Evolutionary conservation across 1,140 invertebrate species (phyloP).

Genomic region (Drosophila parvula): DNA sequence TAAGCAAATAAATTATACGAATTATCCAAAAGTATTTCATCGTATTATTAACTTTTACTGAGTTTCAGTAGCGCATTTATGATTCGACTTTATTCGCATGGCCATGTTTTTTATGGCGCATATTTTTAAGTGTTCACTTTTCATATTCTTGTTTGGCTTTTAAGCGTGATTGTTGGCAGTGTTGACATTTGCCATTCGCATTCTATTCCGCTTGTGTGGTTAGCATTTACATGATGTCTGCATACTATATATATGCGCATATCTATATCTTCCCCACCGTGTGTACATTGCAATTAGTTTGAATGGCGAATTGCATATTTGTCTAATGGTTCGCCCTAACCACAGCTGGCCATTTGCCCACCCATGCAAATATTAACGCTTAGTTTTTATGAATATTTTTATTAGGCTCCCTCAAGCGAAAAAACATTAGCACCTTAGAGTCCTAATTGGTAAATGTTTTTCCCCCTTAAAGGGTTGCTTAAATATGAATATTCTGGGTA

Average conservation of each 20-base stretch:
- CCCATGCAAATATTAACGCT: slow-evolving; percentile 10
- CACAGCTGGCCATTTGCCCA: slow-evolving; percentile 9
- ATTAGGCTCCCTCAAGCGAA: not conserved
- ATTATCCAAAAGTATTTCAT: too few relatives aligned
- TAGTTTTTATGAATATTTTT: slow-evolving; percentile 19
- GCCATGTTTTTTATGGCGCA: not conserved
- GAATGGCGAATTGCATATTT: slow-evolving; percentile 22
- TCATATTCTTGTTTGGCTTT: slow-evolving; percentile 16
- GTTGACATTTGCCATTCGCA: slow-evolving; percentile 18
- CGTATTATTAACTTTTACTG: not conserved
- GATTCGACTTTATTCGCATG: not conserved
- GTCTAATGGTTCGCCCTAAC: slow-evolving; percentile 11
- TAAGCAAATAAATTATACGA: not conserved
- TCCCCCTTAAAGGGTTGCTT: not conserved
- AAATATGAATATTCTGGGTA: not conserved
- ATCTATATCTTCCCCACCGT: slow-evolving; percentile 15
- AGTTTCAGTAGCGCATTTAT: not conserved
- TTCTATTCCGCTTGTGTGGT: slow-evolving; percentile 6
- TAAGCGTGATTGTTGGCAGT: slow-evolving; percentile 16
- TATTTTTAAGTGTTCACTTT: slow-evolving; percentile 12
- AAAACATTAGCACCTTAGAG: not conserved
- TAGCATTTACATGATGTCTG: slow-evolving; percentile 19
- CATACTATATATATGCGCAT: slow-evolving; percentile 2
- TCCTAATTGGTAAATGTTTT: slow-evolving; percentile 6
- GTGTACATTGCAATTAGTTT: slow-evolving; percentile 22